Percentiles rank a stretch among this genome's conserved stretches.
These are phyloP conservation scores for Drosophila pseudoananassae DNA, from an alignment of 1,140 invertebrate genomes.

Conservation along the genomic window DNA sequence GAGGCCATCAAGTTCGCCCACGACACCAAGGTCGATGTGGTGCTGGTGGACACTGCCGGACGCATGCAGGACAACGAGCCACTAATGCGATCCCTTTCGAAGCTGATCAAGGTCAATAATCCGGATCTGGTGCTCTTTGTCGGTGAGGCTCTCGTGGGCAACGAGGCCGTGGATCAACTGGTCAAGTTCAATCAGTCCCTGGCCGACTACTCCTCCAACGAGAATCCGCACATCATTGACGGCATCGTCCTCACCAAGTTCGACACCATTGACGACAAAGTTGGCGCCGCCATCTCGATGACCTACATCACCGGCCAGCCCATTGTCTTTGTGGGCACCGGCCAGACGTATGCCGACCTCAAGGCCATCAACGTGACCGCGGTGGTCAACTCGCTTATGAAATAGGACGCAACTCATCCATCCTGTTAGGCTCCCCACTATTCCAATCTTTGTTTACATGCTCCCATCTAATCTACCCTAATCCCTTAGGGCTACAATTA, in stretches of 20 bases:
- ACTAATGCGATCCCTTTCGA: constrained; percentile 97
- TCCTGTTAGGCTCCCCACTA: neutral
- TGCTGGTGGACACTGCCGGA: constrained; percentile 98
- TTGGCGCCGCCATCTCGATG: constrained; percentile 99
- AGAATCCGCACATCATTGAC: constrained; percentile 96
- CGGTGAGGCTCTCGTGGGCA: constrained; percentile 99
- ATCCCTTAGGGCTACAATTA: neutral
- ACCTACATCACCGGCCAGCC: constrained; percentile 99
- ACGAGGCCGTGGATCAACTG: constrained; percentile 99
- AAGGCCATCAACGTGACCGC: constrained; percentile 98
- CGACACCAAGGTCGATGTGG: constrained; percentile 94
- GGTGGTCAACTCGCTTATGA: constrained; percentile 98
- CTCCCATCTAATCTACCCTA: no score
- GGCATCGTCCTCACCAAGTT: constrained; percentile 99
- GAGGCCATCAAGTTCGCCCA: constrained; percentile 96
- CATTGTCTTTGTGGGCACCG: constrained; percentile 99
- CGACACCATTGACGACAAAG: constrained; percentile 99
- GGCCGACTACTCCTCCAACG: constrained; percentile 92
- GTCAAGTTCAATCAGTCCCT: constrained; percentile 99
- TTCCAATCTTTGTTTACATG: constrained; percentile 27
- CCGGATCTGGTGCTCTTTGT: constrained; percentile 99
- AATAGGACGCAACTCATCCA: constrained; percentile 85
- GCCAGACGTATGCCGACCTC: constrained; percentile 99
- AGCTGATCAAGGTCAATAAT: constrained; percentile 95
- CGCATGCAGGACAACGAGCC: constrained; percentile 99